Evolutionary conservation across 1,140 invertebrate species (phyloP), one percentile per base, ranked within the genome.

Genomic region (Leptopilina clavipes): DNA sequence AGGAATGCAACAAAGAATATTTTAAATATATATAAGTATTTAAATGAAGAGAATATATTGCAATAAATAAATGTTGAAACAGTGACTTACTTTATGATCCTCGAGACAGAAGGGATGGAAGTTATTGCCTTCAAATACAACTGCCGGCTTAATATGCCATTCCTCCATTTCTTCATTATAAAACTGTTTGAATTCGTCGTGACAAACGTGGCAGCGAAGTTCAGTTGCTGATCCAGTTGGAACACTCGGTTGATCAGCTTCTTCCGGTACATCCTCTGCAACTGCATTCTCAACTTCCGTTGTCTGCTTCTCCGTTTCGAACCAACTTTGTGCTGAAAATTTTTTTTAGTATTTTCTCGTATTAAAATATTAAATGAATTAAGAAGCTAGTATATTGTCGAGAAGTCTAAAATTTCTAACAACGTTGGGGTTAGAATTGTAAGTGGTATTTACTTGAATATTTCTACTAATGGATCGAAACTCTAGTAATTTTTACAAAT

Each of bases 151-250:
- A 8, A 99, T 90, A 86, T 98, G 96, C 98, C 98, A 99, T 86
- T 98, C 98, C 88, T 99, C 98, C 72, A 94, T 94, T 84, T 99
- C 98, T 90, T 99, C 96, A 85, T 98, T 95, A 91, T 96, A 99
- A 91, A 97, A 98, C 86, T 97, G 94, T 75, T 98, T 95, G 89
- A 99, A 98, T 70, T 92, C 91, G 90, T 99, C 98, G 37, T 94
- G 93, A 88, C 98, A 99, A 25, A 98, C 94, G 81, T 95, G 94
- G 91, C 98, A 99, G 18, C 91, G 87, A 7, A 91, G 91, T 77
- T 93, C 91, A 25, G 93, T 92, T 80, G 93, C 91, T 75, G 92
- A 91, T 72, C 93, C 93, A 2, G 93, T 93, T 8, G 93, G 90
- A 8, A 94, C 93, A 84, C 92, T 94, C 0, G 93, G 92, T 72